Percentiles rank a stretch among this genome's conserved stretches.
phyloP scores from a whole-genome alignment of 2,113 vertebrate genomes.

The Tinamus guttatus region DNA sequence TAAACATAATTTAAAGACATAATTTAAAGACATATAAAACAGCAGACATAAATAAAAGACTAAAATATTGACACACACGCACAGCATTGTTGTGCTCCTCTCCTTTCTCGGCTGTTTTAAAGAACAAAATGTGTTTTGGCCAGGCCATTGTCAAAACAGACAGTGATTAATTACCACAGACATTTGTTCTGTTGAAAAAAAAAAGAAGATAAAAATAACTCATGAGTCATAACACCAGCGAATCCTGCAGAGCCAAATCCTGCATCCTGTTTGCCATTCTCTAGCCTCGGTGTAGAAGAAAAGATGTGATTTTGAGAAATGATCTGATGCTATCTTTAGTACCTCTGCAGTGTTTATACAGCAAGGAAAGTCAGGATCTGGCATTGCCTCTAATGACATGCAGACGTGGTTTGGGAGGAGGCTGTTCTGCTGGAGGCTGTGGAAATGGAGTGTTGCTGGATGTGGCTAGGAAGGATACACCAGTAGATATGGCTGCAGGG shows the following conservation, averaged over 20 bases:
- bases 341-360: background rate
- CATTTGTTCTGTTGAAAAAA: constrained; percentile 29
- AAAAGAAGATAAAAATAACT: constrained; percentile 51
- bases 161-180: background rate
- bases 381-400: background rate
- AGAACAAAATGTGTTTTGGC: constrained; percentile 11
- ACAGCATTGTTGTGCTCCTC: background rate
- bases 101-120: background rate
- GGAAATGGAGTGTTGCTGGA: background rate
- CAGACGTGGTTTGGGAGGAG: accelerated
- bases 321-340: background rate
- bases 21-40: background rate
- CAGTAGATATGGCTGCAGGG: background rate
- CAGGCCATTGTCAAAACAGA: constrained; percentile 43
- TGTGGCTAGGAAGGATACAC: background rate
- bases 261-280: constrained; percentile 9
- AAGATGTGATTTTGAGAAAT: constrained; percentile 22
- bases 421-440: background rate
- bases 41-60: background rate
- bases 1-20: background rate
- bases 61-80: background rate
- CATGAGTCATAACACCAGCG: background rate
- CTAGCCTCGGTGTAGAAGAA: background rate
- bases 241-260: background rate
- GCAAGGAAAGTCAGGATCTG: background rate